A percentile compares a stretch with the other conserved stretches of the same genome.
These are phyloP conservation scores for Margarornis squamiger DNA, from an alignment of 2,797 vertebrate genomes.

Conservation along the genomic window DNA sequence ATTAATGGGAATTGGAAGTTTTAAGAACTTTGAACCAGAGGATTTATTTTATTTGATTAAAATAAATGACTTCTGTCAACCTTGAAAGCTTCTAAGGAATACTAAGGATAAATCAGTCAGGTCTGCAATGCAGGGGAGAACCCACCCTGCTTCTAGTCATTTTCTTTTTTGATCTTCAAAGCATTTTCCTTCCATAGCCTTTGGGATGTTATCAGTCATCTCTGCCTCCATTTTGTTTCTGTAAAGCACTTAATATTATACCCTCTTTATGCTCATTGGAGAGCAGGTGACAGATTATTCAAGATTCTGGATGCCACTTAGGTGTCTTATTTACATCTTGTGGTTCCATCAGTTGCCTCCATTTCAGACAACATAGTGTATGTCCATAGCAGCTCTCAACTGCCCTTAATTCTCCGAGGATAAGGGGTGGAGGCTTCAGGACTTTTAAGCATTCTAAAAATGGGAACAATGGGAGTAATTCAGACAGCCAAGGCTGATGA, in stretches of 20 bases:
- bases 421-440: background rate
- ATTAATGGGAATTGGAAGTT: conserved; percentile 11
- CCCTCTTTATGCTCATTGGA: background rate
- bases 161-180: background rate
- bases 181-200: background rate
- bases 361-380: background rate
- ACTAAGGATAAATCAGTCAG: background rate
- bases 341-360: background rate
- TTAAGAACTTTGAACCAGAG: background rate
- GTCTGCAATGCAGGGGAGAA: background rate
- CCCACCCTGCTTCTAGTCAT: background rate
- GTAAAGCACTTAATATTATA: background rate
- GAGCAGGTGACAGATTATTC: background rate
- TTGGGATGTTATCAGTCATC: background rate
- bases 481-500: background rate
- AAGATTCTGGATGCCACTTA: background rate
- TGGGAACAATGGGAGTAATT: background rate
- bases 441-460: background rate
- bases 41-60: conserved; percentile 37
- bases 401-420: background rate
- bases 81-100: background rate
- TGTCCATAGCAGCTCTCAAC: background rate
- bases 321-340: background rate
- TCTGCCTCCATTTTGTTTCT: background rate
- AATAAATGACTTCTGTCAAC: conserved; percentile 7